phyloP scores from a whole-genome alignment of 2,888 invertebrate species.

The Helleia helle region DNA sequence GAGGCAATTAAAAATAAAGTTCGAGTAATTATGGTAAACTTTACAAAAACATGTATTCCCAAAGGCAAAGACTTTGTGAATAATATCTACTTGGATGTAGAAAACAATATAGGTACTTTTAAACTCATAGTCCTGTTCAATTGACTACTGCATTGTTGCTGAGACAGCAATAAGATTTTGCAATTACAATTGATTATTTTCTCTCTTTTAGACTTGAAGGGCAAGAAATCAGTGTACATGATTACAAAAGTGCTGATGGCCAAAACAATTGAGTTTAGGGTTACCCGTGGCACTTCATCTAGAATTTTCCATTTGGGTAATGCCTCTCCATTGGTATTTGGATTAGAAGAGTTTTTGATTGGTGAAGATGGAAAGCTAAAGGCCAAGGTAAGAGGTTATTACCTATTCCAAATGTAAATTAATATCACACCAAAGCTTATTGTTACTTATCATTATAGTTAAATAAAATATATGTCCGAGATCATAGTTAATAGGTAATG shows the following conservation, averaged over 20 bases:
- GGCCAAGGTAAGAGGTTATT: constrained; percentile 49
- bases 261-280: constrained; percentile 67
- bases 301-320: constrained; percentile 69
- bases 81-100: constrained; percentile 55
- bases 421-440: no score
- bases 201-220: constrained; percentile 49
- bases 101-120: constrained; percentile 47
- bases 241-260: constrained; percentile 65
- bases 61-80: constrained; percentile 50
- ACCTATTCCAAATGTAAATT: no score
- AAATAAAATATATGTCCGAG: no score
- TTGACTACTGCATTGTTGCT: no score
- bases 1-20: constrained; percentile 67
- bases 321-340: constrained; percentile 62
- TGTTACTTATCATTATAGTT: no score
- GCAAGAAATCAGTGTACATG: constrained; percentile 65
- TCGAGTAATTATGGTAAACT: constrained; percentile 64
- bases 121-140: no score
- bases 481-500: no score
- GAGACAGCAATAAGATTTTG: no score
- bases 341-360: constrained; percentile 56
- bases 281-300: constrained; percentile 57
- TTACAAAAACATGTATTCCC: constrained; percentile 40
- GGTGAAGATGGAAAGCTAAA: constrained; percentile 59
- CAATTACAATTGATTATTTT: constrained; percentile 7